These are phyloP conservation scores for Parazoanthus swiftii DNA, from an alignment of 92 coral and sea anemone genomes.

Conservation along the genomic window DNA sequence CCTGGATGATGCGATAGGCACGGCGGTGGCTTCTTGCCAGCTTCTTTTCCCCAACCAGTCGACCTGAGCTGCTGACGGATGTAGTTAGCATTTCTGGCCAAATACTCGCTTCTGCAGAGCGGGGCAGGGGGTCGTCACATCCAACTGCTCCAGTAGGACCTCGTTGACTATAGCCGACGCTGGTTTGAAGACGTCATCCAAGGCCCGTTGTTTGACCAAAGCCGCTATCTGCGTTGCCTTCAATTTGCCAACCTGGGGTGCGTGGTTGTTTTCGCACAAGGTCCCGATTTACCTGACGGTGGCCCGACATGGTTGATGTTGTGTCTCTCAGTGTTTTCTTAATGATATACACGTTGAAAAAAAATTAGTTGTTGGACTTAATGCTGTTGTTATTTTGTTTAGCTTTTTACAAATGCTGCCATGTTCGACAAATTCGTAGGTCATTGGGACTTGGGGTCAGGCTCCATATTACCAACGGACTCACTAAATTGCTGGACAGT, in stretches of 20 bases:
- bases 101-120: constrained; percentile 31
- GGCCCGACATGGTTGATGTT: neutral
- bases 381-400: neutral
- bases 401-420: constrained; percentile 5
- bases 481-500: neutral
- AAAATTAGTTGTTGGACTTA: neutral
- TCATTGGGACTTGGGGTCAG: neutral
- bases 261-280: neutral
- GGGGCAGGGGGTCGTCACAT: constrained; percentile 16
- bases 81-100: constrained; percentile 30
- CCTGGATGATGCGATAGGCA: too few relatives aligned
- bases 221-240: neutral
- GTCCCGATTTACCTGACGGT: neutral
- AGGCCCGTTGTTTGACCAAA: constrained; percentile 5
- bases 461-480: neutral
- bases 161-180: constrained; percentile 13
- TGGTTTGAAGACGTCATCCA: neutral
- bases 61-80: constrained; percentile 34
- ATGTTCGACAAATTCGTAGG: neutral
- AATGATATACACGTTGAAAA: neutral
- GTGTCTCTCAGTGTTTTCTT: neutral
- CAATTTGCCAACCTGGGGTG: neutral
- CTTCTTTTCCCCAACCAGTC: too few relatives aligned
- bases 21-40: too few relatives aligned
- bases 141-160: constrained; percentile 28